phyloP scores from a whole-genome alignment of 2,888 invertebrate species.

The Endotricha flammealis region DNA sequence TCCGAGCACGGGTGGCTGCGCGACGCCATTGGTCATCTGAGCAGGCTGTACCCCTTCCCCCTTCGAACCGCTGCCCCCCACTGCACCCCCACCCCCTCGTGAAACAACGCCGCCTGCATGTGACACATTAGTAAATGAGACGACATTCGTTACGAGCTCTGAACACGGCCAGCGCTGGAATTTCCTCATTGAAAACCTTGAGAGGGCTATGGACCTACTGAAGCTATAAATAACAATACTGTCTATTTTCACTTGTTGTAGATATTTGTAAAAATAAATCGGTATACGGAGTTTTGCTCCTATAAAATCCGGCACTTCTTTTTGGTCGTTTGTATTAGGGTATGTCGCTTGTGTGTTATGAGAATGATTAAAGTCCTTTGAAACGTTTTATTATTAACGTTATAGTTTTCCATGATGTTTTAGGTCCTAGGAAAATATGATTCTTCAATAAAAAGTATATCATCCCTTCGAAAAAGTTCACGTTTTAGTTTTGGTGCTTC shows the following conservation, averaged over 20 bases:
- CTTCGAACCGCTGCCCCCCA: constrained; percentile 19
- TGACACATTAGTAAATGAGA: constrained; percentile 80
- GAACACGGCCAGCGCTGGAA: constrained; percentile 59
- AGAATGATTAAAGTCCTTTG: too few species aligned
- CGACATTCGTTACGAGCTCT: constrained; percentile 76
- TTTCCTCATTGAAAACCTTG: constrained; percentile 49
- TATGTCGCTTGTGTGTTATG: too few species aligned
- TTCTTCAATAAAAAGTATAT: too few species aligned
- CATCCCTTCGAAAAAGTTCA: too few species aligned
- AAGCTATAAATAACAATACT: not conserved
- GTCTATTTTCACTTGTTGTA: not conserved
- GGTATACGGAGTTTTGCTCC: too few species aligned
- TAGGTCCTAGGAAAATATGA: too few species aligned
- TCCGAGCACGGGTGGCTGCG: constrained; percentile 37
- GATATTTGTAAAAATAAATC: too few species aligned
- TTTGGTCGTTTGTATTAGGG: too few species aligned
- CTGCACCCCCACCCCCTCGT: constrained; percentile 26
- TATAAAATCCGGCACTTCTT: too few species aligned
- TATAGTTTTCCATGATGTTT: too few species aligned
- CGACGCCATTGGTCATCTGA: constrained; percentile 64
- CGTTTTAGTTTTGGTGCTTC: constrained; percentile 29
- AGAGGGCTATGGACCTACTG: constrained; percentile 19
- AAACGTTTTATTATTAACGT: too few species aligned
- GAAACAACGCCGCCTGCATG: constrained; percentile 77
- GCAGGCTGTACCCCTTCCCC: constrained; percentile 21